Base-by-base conservation (phyloP, 92 coral and sea anemone genomes). In the Umimayanthus kanabou region DNA sequence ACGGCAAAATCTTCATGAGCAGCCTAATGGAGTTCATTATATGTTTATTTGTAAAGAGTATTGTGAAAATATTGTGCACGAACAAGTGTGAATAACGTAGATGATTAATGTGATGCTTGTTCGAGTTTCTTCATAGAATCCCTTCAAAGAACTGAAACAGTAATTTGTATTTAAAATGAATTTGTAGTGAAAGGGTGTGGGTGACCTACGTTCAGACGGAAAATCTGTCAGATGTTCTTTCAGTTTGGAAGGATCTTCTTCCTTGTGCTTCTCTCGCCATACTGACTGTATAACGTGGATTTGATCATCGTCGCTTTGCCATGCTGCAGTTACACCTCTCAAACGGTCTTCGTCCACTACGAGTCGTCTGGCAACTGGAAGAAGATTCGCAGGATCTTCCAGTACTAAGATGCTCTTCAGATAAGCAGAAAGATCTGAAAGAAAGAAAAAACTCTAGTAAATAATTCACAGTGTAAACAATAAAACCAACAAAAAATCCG, bases 391-490 rank as follows among this genome's bases (percentile, higher is more conserved):
- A 23, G 30, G 26, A n/a, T 3, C 30, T 20, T 67, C 73, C 33
- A 67, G 11, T 6, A 33, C 73, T 67, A 67, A 3, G 29, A 67
- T 67, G 23, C 26, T 67, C 30, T 67, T 67, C 73, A 67, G 14
- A 28, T 67, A 28, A 67, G 73, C 33, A 67, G 73, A 67, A 67
- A 67, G 73, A n/a, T 67, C 73, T 67, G 73, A n/a, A 66, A 67
- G 5, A 67, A 30, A 67, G 18, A 9, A 67, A 67, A 5, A 23
- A 67, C 7, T 28, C 7, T 67, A 4, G 30, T 18, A 53, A 53
- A 53, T 1, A 53, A 13, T 53, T 53, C 18, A 50, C 14, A 15
- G 18, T 13, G 20, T 53, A 53, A 33, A 53, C 58, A 53, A 13
- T 53, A 14, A 15, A 15, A 53, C 3, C 58, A 15, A 53, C 16